Evolutionary conservation across 2,888 invertebrate genomes (phyloP).

Genomic region (Lepeophtheirus nordmannii): DNA sequence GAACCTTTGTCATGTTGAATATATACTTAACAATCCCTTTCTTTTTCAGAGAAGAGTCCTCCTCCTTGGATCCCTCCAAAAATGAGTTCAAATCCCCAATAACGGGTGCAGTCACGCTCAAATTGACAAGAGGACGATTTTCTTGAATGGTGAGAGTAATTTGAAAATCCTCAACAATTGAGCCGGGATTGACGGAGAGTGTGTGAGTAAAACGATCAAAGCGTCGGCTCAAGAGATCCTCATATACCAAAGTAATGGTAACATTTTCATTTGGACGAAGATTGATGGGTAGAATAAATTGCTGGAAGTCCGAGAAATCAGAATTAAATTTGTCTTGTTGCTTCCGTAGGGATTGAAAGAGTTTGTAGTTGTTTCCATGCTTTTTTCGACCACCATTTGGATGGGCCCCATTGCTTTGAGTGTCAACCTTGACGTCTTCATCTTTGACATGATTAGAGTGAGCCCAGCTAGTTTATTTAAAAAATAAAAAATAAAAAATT

Average conservation of each 20-base stretch:
- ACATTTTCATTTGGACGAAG: constrained; percentile 12
- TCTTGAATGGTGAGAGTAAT: constrained; percentile 6
- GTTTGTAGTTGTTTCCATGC: neutral
- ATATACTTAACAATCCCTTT: neutral
- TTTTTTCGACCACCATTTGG: neutral
- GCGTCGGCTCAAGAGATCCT: constrained; percentile 4
- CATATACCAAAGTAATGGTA: constrained; percentile 8
- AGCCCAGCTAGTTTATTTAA: neutral
- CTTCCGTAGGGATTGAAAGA: constrained; percentile 1
- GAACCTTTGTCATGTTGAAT: constrained; percentile 16
- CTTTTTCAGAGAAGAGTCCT: neutral
- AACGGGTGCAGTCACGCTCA: constrained; percentile 14
- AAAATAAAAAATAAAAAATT: too few relatives aligned
- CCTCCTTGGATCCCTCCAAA: neutral
- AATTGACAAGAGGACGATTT: neutral
- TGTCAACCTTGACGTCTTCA: neutral
- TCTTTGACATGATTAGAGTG: neutral
- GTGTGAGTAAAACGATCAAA: neutral
- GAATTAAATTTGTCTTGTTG: neutral
- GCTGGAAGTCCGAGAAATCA: constrained; percentile 6
- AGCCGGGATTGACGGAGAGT: constrained; percentile 11
- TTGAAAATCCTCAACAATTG: constrained; percentile 13
- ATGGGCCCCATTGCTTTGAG: neutral
- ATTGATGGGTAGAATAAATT: constrained; percentile 13
- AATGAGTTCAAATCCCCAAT: constrained; percentile 6